A percentile compares a stretch with the other conserved stretches of the same genome.
phyloP scores from a whole-genome alignment of 1,140 invertebrate species.

The Vollenhovia emeryi region DNA sequence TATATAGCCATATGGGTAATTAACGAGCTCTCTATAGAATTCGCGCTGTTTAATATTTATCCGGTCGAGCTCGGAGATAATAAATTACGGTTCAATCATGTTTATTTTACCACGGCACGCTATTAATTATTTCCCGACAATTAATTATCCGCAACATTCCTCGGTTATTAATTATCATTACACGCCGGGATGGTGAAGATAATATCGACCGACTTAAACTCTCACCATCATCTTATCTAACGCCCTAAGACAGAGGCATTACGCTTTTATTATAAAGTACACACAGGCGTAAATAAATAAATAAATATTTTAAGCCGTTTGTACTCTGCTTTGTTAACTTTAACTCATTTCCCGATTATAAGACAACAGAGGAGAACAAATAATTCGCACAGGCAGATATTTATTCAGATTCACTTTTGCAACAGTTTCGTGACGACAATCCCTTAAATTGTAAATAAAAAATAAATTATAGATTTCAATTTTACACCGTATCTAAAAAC shows the following conservation, averaged over 20 bases:
- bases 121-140: constrained; percentile 67
- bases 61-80: constrained; percentile 26
- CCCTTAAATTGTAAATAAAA: not conserved
- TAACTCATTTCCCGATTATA: not conserved
- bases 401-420: not conserved
- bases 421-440: not conserved
- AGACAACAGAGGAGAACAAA: not conserved
- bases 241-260: not conserved
- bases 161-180: constrained; percentile 70
- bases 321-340: not conserved
- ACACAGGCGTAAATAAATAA: not conserved
- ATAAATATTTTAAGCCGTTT: not conserved
- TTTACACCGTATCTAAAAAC: not conserved
- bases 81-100: constrained; percentile 64
- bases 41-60: constrained; percentile 36
- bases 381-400: not conserved
- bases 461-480: not conserved
- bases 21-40: constrained; percentile 6
- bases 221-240: constrained; percentile 17
- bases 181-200: not conserved
- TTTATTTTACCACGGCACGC: constrained; percentile 56
- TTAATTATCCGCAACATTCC: constrained; percentile 66
- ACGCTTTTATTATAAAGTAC: not conserved
- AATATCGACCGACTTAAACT: constrained; percentile 49
- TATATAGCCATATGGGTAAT: not conserved